Conservation (phyloP, 2,888 invertebrate species). For the Pseudolycoriella hygida region DNA sequence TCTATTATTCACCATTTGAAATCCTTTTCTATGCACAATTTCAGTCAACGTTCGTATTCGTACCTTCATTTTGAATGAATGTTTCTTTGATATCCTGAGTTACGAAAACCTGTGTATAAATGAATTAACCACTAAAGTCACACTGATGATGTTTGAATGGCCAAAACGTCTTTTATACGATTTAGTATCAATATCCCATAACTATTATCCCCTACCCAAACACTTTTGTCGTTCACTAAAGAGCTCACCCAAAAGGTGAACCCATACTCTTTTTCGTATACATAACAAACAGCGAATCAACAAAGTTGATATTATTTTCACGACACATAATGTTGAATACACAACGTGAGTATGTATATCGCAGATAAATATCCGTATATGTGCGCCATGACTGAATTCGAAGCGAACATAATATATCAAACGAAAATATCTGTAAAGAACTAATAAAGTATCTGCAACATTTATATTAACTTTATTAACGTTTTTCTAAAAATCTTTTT, state of each 20-base stretch:
- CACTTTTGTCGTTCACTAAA: too few relatives aligned
- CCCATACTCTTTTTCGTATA: neutral
- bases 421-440: neutral
- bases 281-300: neutral
- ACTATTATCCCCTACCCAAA: too few relatives aligned
- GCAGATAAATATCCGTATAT: neutral
- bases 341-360: neutral
- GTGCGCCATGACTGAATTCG: too few relatives aligned
- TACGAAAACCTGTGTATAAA: neutral
- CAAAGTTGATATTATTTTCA: neutral
- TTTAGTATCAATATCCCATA: constrained; percentile 5
- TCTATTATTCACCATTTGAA: neutral
- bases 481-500: neutral
- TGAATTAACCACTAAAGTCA: constrained; percentile 1
- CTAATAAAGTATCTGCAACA: neutral
- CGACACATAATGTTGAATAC: neutral
- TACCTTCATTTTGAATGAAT: neutral
- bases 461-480: too few relatives aligned
- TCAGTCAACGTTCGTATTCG: neutral
- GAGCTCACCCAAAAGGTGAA: constrained; percentile 1
- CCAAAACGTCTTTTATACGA: constrained; percentile 30
- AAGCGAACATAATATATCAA: neutral
- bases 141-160: constrained; percentile 17
- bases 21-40: neutral
- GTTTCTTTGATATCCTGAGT: neutral